These are phyloP conservation scores for Oncorhynchus tshawytscha DNA, from an alignment of 2,113 vertebrate genomes.

Conservation along the genomic window DNA sequence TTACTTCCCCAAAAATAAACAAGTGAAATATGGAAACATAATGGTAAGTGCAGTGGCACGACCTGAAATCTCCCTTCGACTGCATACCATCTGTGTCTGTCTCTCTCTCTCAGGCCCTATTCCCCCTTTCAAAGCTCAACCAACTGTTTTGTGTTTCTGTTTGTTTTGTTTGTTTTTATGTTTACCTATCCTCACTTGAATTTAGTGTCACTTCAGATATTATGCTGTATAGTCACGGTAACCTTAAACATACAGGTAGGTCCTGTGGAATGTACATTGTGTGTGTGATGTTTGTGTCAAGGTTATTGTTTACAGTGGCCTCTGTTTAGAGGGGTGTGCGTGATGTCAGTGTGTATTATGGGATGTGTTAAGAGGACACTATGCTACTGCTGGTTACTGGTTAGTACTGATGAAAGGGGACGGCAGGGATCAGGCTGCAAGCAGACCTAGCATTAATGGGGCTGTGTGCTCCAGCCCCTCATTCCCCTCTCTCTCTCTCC, in stretches of 20 bases:
- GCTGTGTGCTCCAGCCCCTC: neutral
- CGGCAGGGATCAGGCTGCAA: neutral
- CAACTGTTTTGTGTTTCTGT: neutral
- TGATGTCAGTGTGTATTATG: too few relatives aligned
- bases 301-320: too few relatives aligned
- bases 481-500: slow-evolving; percentile 11
- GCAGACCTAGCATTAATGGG: neutral
- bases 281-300: too few relatives aligned
- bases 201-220: too few relatives aligned
- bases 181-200: too few relatives aligned
- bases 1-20: neutral
- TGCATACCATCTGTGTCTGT: neutral
- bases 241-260: too few relatives aligned
- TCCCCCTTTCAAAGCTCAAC: neutral
- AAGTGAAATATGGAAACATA: slow-evolving; percentile 3
- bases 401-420: neutral
- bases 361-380: too few relatives aligned
- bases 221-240: too few relatives aligned
- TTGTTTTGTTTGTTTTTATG: neutral
- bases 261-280: too few relatives aligned
- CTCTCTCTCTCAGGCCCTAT: neutral
- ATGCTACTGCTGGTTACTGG: too few relatives aligned
- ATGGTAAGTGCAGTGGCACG: neutral
- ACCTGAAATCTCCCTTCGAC: neutral
- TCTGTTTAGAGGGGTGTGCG: too few relatives aligned